Percentiles rank a stretch among this genome's conserved stretches.
Conservation (phyloP, 2,888 invertebrate species). For the Xanthorhoe designata region DNA sequence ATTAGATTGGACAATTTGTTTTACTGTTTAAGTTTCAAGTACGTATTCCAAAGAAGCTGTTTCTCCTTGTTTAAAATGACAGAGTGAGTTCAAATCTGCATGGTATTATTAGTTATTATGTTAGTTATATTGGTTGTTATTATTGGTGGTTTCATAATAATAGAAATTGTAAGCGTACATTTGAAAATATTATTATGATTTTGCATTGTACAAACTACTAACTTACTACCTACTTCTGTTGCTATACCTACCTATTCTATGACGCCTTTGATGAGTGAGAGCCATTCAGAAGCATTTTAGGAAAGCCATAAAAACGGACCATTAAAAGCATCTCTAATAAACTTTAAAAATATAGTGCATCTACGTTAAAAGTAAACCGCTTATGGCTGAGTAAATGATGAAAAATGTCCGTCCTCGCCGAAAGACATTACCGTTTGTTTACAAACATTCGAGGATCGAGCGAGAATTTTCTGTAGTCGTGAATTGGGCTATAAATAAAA, state of each 20-base stretch:
- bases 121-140: too few relatives aligned
- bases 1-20: slow-evolving; percentile 18
- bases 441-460: slow-evolving; percentile 36
- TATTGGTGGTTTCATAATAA: not conserved
- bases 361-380: slow-evolving; percentile 62
- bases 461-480: slow-evolving; percentile 24
- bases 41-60: not conserved
- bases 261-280: not conserved
- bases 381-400: slow-evolving; percentile 72
- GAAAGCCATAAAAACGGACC: slow-evolving; percentile 17
- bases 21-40: slow-evolving; percentile 2
- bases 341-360: slow-evolving; percentile 33
- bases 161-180: not conserved
- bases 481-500: slow-evolving; percentile 13
- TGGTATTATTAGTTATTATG: too few relatives aligned
- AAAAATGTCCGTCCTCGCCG: slow-evolving; percentile 63
- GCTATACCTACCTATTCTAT: not conserved
- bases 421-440: slow-evolving; percentile 50
- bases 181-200: not conserved
- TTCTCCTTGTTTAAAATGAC: not conserved
- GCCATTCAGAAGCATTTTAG: slow-evolving; percentile 7
- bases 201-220: not conserved
- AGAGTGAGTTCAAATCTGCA: not conserved
- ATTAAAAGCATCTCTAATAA: slow-evolving; percentile 31
- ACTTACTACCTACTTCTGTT: not conserved